phyloP scores from a whole-genome alignment of 2,888 invertebrate genomes.

The Boloria euphrosyne region DNA sequence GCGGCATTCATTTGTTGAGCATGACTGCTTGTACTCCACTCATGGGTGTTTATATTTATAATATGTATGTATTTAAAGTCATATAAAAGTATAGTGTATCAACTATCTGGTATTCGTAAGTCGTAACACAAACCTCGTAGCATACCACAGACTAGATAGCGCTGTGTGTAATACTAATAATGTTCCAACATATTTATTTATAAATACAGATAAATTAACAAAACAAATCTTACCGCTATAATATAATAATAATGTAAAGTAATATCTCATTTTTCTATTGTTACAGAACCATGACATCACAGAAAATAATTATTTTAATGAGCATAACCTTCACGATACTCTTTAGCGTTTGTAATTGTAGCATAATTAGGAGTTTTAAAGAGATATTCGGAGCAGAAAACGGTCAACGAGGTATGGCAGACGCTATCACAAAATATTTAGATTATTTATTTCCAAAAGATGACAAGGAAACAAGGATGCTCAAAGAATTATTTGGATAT shows the following conservation, averaged over 20 bases:
- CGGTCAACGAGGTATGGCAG: conserved; percentile 58
- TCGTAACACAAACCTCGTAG: no score
- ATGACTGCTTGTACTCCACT: no score
- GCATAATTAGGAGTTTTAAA: conserved; percentile 45
- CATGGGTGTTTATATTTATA: no score
- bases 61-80: no score
- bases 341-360: conserved; percentile 45
- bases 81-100: no score
- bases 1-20: no score
- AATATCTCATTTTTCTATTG: conserved; percentile 18
- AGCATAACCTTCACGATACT: conserved; percentile 42
- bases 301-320: conserved; percentile 39
- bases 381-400: conserved; percentile 40
- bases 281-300: conserved; percentile 51
- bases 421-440: conserved; percentile 58
- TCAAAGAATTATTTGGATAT: conserved; percentile 64
- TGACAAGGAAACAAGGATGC: conserved; percentile 59
- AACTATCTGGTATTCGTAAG: no score
- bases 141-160: no score
- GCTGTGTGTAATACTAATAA: no score
- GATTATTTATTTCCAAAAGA: conserved; percentile 67
- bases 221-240: no score
- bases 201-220: no score
- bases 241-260: not conserved
- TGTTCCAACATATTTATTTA: no score